These are phyloP conservation scores for Alca torda DNA, from an alignment of 2,797 vertebrate genomes.

Conservation along the genomic window DNA sequence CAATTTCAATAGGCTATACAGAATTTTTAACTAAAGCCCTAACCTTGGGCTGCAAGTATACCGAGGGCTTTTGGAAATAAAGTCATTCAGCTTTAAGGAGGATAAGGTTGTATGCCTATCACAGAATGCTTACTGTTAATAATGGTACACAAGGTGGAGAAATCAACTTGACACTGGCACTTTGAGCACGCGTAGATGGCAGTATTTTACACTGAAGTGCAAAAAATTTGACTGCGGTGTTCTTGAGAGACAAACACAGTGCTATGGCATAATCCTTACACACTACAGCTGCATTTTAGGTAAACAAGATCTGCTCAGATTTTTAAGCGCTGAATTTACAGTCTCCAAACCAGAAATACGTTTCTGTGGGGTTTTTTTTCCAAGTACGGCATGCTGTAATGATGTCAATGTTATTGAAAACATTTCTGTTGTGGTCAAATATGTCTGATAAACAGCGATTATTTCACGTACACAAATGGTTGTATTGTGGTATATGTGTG, in stretches of 20 bases:
- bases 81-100: not conserved
- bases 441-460: not conserved
- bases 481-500: not conserved
- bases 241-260: not conserved
- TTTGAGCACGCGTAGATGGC: not conserved
- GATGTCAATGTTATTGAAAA: not conserved
- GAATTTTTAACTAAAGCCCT: not conserved
- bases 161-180: not conserved
- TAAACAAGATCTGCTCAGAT: not conserved
- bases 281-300: not conserved
- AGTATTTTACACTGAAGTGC: not conserved
- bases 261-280: not conserved
- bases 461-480: not conserved
- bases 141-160: not conserved
- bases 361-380: not conserved
- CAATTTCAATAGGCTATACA: not conserved
- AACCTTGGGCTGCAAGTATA: not conserved
- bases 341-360: not conserved
- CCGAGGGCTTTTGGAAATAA: not conserved
- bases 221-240: not conserved
- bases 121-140: not conserved
- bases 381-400: not conserved
- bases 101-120: not conserved
- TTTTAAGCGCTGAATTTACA: not conserved
- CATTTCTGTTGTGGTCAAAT: not conserved